Evolutionary conservation across 1,140 invertebrate genomes (phyloP).

Genomic region (Cataglyphis hispanica): DNA sequence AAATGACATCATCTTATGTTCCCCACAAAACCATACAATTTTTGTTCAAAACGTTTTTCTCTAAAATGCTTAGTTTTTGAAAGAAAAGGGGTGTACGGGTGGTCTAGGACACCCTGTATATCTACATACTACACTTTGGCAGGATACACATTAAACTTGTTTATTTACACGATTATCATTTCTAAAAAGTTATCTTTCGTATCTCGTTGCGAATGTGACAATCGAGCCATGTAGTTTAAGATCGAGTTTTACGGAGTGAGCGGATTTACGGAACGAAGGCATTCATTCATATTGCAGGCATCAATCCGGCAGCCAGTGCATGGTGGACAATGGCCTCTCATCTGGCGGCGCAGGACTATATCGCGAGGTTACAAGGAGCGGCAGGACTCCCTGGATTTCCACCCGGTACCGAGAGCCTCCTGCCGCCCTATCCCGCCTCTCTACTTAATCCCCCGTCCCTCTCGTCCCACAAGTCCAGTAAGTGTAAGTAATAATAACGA

Average conservation of each 20-base stretch:
- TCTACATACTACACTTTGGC: background rate
- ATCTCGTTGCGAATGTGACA: background rate
- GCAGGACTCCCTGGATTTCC: conserved; percentile 91
- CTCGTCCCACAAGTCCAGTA: conserved; percentile 85
- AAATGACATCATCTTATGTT: too few species aligned
- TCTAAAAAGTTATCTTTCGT: background rate
- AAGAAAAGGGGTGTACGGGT: too few species aligned
- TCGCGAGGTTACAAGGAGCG: conserved; percentile 91
- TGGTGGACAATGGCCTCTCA: conserved; percentile 96
- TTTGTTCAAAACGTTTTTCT: too few species aligned
- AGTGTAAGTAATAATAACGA: conserved; percentile 82
- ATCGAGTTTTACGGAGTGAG: conserved; percentile 27
- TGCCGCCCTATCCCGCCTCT: conserved; percentile 85
- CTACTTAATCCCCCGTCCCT: conserved; percentile 85
- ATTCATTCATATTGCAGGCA: conserved; percentile 75
- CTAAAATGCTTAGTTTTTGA: too few species aligned
- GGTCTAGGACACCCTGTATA: too few species aligned
- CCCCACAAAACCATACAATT: too few species aligned
- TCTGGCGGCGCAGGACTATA: conserved; percentile 94
- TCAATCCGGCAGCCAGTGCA: conserved; percentile 88
- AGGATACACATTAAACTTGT: background rate
- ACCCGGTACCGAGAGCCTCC: conserved; percentile 84
- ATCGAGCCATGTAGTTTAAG: conserved; percentile 32
- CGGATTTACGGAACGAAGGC: conserved; percentile 29
- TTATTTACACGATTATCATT: background rate